Conservation (phyloP, 1,140 invertebrate genomes). For the Geopemphigus sp. region DNA sequence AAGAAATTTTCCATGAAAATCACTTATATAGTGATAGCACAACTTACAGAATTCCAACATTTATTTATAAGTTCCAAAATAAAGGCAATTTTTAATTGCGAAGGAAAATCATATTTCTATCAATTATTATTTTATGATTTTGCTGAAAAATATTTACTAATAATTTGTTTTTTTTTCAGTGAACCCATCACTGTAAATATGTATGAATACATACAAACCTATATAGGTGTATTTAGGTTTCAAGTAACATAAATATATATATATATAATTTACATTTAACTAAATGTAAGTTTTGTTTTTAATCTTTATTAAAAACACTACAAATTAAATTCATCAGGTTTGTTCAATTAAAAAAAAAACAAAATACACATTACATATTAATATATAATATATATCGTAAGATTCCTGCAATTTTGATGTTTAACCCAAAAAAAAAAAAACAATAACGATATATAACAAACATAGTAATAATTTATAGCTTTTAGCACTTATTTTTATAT, state of each 20-base stretch:
- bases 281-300: neutral
- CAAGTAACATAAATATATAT: neutral
- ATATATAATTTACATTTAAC: neutral
- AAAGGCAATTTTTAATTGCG: too few relatives aligned
- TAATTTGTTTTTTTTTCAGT: too few relatives aligned
- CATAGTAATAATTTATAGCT: neutral
- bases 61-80: too few relatives aligned
- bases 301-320: neutral
- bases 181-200: too few relatives aligned
- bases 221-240: neutral
- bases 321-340: slow-evolving; percentile 5
- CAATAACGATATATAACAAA: slow-evolving; percentile 1
- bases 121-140: too few relatives aligned
- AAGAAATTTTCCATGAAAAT: too few relatives aligned
- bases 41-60: too few relatives aligned
- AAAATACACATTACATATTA: neutral
- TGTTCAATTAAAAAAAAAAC: neutral
- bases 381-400: neutral
- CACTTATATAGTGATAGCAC: too few relatives aligned
- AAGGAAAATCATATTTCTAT: too few relatives aligned
- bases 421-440: slow-evolving; percentile 1
- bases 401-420: neutral
- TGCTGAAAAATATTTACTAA: too few relatives aligned
- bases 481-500: neutral
- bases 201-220: too few relatives aligned